These are phyloP conservation scores for Onychostruthus taczanowskii DNA, from an alignment of 2,113 vertebrate genomes.

Conservation along the genomic window DNA sequence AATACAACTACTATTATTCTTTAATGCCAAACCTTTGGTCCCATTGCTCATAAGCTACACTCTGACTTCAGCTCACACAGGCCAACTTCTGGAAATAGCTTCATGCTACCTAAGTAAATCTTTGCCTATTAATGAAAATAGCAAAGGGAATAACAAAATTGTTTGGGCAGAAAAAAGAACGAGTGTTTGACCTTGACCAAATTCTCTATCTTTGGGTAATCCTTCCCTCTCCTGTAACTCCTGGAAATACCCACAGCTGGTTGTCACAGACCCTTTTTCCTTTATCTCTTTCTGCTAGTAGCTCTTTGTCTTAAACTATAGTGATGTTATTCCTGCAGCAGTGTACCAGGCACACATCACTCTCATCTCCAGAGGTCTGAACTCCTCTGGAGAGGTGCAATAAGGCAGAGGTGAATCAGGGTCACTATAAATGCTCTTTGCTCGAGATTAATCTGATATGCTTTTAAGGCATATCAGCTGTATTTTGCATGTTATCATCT, in stretches of 20 bases:
- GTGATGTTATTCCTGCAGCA: not conserved
- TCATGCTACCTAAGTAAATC: not conserved
- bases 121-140: not conserved
- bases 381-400: not conserved
- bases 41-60: not conserved
- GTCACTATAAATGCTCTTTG: not conserved
- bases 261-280: not conserved
- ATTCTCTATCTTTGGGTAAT: not conserved
- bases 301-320: not conserved
- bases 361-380: not conserved
- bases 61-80: not conserved
- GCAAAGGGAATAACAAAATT: not conserved
- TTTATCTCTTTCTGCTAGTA: not conserved
- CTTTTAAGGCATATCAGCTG: not conserved
- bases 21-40: not conserved
- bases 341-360: not conserved
- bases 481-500: not conserved
- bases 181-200: not conserved
- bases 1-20: not conserved
- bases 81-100: not conserved
- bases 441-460: not conserved
- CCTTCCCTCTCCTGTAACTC: not conserved
- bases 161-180: not conserved
- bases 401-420: not conserved
- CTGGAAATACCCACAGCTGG: not conserved